Evolutionary conservation across 2,113 vertebrate species (phyloP), one percentile per base, ranked within the genome.

Genomic region (Heterotilapia buettikoferi): DNA sequence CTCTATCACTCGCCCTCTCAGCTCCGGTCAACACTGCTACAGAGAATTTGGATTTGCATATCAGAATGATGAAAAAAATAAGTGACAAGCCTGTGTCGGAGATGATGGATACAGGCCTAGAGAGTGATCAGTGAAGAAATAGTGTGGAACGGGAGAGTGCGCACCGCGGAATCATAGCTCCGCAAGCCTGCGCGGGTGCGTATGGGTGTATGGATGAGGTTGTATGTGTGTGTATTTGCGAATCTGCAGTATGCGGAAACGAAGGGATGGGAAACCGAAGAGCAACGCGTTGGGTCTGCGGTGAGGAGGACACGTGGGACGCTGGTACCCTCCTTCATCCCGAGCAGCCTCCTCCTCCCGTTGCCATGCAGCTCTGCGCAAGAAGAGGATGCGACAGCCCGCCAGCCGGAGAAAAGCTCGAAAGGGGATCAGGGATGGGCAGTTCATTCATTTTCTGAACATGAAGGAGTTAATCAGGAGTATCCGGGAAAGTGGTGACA

Each of bases 251-350:
- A 94, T 94, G 95, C 93, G 94, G 95, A 94, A 94, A 91, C 84
- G 90, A 73, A 90, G 90, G 86, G 87, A 86, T 80, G 85, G 88
- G 86, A 85, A 86, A 88, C 89, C 85, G 88, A 89, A 36, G 90
- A 86, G 89, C 80, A 57, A 82, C 43, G 91, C 87, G 56, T 76
- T 89, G 80, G 93, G 92, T 95, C 86, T 94, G 94, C 92, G 92
- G 92, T 66, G 95, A 92, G 87, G 89, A 90, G 90, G 90, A 91
- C 94, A 96, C 96, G 95, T 96, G 94, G 95, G 94, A 89, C 85
- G 59, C 78, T 66, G 88, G 93, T 86, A 91, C 90, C 95, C 96
- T 93, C 96, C 95, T 94, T 95, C 88, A 90, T 89, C 89, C 83
- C 50, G 81, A 52, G 85, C 90, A 57, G 81, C 84, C 92, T 89